Evolutionary conservation across 2,888 invertebrate species (phyloP), one percentile per base, ranked within the genome.

Genomic region (Pristionchus arcanus): DNA sequence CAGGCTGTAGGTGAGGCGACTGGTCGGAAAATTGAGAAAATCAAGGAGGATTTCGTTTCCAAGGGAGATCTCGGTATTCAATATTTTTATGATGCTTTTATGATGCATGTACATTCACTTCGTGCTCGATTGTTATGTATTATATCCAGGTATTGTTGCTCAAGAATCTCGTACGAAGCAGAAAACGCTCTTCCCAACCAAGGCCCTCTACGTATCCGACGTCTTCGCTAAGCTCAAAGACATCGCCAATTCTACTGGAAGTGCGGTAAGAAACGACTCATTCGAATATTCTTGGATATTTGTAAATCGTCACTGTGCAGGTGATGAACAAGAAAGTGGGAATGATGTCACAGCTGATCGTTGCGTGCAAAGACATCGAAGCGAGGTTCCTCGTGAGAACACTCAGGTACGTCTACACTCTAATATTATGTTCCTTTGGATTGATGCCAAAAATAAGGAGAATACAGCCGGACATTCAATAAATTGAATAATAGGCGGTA

Each of bases 311-410:
- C 2, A 13, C 11, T 15, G 91, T 94, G 66, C 91, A 96, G 96
- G 95, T 95, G 37, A 95, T 95, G 95, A 97, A 95, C 53, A 96
- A 98, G 95, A 99, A 99, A 96, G 97, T 98, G 5, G 97, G 97
- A 93, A 97, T 97, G 95, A 98, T 99, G 92, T 97, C 98, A 94
- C 96, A 97, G 0, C 96, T 99, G 95, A 97, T 98, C 95, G 98
- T 98, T 0, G 98, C 98, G 0, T 95, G 94, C 88, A 91, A 91
- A 89, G 94, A 94, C 84, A 92, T 92, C 55, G 94, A 94, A 89
- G 94, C 94, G 0, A 90, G 94, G 9, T 92, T 91, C 87, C 89
- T 93, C 25, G 93, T 94, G 7, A 91, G 94, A n/a, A 92, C 92
- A 66, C 91, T 94, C 16, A 49, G 92, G 92, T 63, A 68, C n/a